Evolutionary conservation across 1,140 invertebrate species (phyloP).

Genomic region (Neocloeon triangulifer): DNA sequence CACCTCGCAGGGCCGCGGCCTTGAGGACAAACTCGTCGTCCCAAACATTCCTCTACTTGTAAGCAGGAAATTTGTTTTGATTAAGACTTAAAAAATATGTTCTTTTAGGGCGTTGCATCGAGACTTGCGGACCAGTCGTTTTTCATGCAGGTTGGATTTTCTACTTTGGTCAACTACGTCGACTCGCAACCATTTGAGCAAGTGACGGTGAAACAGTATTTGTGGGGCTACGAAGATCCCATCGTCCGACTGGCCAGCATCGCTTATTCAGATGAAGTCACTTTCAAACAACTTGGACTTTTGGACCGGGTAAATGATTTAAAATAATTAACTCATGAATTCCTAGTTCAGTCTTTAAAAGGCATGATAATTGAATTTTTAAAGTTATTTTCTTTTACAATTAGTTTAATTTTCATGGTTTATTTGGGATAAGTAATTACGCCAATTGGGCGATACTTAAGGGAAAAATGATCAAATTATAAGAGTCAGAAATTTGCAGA

Average conservation of each 20-base stretch:
- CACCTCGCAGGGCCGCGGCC: constrained; percentile 38
- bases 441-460: no score
- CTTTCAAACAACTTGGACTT: constrained; percentile 55
- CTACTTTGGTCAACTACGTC: constrained; percentile 30
- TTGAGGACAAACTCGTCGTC: constrained; percentile 34
- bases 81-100: background rate
- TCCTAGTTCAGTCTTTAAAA: no score
- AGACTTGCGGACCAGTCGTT: constrained; percentile 27
- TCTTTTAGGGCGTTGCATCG: constrained; percentile 32
- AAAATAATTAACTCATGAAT: background rate
- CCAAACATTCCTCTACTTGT: constrained; percentile 64
- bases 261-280: constrained; percentile 42
- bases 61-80: constrained; percentile 12
- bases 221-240: constrained; percentile 71
- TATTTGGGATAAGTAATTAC: no score
- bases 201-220: constrained; percentile 42
- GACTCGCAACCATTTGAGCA: constrained; percentile 43
- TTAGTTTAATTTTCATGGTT: no score
- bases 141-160: constrained; percentile 34
- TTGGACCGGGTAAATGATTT: constrained; percentile 46
- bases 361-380: no score
- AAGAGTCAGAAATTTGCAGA: no score
- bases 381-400: background rate
- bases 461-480: no score
- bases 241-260: constrained; percentile 40